phyloP scores from a whole-genome alignment of 1,140 invertebrate species.

The Cephus cinctus region DNA sequence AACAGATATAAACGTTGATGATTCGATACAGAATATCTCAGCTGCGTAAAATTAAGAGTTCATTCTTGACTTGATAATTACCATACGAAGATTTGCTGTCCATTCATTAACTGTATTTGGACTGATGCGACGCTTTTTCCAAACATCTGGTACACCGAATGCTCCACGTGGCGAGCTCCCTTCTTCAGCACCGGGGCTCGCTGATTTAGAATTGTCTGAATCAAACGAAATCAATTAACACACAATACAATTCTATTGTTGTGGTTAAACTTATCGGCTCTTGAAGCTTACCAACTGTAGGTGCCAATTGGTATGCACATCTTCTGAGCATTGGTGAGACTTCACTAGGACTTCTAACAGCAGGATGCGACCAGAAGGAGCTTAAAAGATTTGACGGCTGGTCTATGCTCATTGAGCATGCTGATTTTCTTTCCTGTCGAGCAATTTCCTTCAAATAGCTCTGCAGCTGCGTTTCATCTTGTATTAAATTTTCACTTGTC shows the following conservation, averaged over 20 bases:
- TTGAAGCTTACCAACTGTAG: constrained; percentile 50
- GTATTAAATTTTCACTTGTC: constrained; percentile 42
- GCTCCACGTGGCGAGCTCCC: constrained; percentile 52
- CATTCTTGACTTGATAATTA: constrained; percentile 27
- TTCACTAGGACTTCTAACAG: constrained; percentile 55
- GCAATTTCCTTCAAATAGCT: constrained; percentile 40
- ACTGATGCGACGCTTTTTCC: constrained; percentile 64
- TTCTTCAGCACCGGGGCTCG: constrained; percentile 56
- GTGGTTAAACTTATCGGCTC: no score
- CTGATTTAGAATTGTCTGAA: constrained; percentile 42
- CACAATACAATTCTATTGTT: no score
- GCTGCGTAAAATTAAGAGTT: background rate
- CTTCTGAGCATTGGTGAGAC: constrained; percentile 55
- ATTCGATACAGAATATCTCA: background rate
- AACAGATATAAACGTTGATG: constrained; percentile 26
- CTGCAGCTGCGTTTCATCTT: constrained; percentile 39
- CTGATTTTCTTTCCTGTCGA: constrained; percentile 34
- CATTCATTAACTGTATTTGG: constrained; percentile 63
- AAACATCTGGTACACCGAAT: constrained; percentile 55
- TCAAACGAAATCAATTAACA: constrained; percentile 10
- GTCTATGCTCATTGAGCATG: constrained; percentile 36
- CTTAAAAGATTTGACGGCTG: constrained; percentile 52
- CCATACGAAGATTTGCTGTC: constrained; percentile 67
- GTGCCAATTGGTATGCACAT: constrained; percentile 60
- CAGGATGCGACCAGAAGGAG: constrained; percentile 62